A percentile compares a stretch with the other conserved stretches of the same genome.
Evolutionary conservation across 2,888 invertebrate genomes (phyloP).

Genomic region (Eristalis pertinax): DNA sequence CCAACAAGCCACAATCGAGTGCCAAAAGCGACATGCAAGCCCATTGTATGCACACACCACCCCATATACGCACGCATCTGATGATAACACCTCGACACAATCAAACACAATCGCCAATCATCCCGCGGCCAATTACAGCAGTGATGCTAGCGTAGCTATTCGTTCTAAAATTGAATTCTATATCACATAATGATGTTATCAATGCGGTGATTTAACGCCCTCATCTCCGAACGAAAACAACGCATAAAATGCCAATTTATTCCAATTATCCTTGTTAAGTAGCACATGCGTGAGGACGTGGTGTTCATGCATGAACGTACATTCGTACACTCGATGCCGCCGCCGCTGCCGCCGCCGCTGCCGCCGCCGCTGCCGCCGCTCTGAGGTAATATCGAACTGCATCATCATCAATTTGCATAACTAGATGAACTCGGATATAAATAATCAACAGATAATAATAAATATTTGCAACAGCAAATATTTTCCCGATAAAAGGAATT

Average conservation of each 20-base stretch:
- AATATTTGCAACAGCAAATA: slow-evolving; percentile 64
- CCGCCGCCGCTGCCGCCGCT: background rate
- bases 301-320: background rate
- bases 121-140: slow-evolving; percentile 55
- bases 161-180: slow-evolving; percentile 71
- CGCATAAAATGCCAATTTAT: slow-evolving; percentile 69
- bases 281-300: slow-evolving; percentile 35
- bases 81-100: slow-evolving; percentile 57
- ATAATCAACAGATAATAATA: slow-evolving; percentile 72
- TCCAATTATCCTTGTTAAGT: slow-evolving; percentile 69
- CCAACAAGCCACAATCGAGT: slow-evolving; percentile 40
- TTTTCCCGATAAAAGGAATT: slow-evolving; percentile 65
- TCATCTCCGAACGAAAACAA: slow-evolving; percentile 21
- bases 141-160: slow-evolving; percentile 35
- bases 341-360: too few species aligned
- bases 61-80: slow-evolving; percentile 32
- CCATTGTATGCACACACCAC: background rate
- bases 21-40: slow-evolving; percentile 26
- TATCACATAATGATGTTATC: slow-evolving; percentile 71
- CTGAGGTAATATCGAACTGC: slow-evolving; percentile 33
- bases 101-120: slow-evolving; percentile 47
- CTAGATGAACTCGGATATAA: slow-evolving; percentile 71
- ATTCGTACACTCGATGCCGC: background rate
- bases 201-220: slow-evolving; percentile 62
- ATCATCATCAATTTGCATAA: slow-evolving; percentile 69